Evolutionary conservation across 2,113 vertebrate species (phyloP).

Genomic region (Galeopterus variegatus): DNA sequence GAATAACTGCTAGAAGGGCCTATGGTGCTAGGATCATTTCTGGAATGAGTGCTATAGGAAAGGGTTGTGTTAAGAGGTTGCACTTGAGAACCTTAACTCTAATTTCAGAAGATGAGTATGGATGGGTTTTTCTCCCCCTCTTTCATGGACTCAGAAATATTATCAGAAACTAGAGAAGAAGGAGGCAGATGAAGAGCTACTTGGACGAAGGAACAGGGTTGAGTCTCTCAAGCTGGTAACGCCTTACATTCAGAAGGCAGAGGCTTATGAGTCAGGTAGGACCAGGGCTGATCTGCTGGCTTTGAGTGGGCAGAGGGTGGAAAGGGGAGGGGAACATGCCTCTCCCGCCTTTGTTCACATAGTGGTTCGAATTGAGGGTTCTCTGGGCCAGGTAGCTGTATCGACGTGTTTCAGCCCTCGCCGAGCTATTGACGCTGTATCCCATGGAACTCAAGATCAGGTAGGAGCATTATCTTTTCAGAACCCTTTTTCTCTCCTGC

Average conservation of each 20-base stretch:
- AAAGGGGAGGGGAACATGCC: rapidly evolving
- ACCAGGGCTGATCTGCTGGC: not conserved
- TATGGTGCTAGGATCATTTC: not conserved
- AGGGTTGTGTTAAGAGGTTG: not conserved
- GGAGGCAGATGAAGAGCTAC: constrained; percentile 92
- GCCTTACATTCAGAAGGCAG: constrained; percentile 94
- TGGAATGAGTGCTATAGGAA: not conserved
- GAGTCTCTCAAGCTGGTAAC: constrained; percentile 95
- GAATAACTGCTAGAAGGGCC: not conserved
- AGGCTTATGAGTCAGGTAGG: constrained; percentile 93
- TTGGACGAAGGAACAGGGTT: constrained; percentile 90
- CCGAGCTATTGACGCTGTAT: constrained; percentile 95
- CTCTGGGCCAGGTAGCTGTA: constrained; percentile 96
- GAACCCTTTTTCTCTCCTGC: not conserved
- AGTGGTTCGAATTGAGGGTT: constrained; percentile 98
- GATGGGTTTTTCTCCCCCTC: not conserved
- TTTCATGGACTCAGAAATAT: constrained; percentile 89
- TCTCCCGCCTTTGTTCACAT: rapidly evolving
- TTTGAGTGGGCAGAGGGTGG: rapidly evolving
- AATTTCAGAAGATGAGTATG: not conserved
- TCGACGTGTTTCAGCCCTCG: constrained; percentile 98
- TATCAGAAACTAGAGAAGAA: constrained; percentile 94
- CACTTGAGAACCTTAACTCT: constrained; percentile 28
- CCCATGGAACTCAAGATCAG: constrained; percentile 90
- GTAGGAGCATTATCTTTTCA: constrained; percentile 83